These are phyloP conservation scores for Chloebia gouldiae DNA, from an alignment of 2,113 vertebrate genomes.

Conservation along the genomic window DNA sequence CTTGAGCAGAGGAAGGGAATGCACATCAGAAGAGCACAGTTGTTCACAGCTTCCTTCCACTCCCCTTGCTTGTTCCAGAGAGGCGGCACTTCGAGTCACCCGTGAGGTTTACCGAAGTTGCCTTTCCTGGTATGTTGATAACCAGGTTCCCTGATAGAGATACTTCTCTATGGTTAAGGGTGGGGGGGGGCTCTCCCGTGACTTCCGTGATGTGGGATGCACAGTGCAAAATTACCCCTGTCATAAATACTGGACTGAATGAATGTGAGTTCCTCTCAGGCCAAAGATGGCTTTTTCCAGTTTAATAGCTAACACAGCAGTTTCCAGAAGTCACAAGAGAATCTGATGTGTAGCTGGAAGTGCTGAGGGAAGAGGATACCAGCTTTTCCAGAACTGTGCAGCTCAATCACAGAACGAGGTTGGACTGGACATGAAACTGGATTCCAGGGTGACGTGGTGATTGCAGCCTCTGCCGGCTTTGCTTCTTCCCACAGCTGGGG, in stretches of 20 bases:
- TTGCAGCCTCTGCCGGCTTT: constrained; percentile 7
- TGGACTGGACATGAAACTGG: constrained; percentile 53
- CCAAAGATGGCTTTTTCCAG: neutral
- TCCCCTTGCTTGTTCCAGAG: neutral
- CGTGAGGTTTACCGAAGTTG: neutral
- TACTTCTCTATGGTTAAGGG: neutral
- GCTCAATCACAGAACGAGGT: constrained; percentile 33
- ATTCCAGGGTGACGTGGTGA: constrained; percentile 64
- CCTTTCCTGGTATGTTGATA: neutral
- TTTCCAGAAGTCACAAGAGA: neutral
- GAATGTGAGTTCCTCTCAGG: neutral
- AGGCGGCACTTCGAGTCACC: rapidly evolving
- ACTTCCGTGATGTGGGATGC: neutral
- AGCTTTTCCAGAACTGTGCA: constrained; percentile 53
- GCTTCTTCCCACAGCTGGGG: constrained; percentile 51
- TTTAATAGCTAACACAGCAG: neutral
- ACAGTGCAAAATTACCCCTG: neutral
- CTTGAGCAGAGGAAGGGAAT: constrained; percentile 5
- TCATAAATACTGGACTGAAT: neutral
- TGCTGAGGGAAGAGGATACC: constrained; percentile 43
- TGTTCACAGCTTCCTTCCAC: neutral
- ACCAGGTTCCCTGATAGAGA: neutral
- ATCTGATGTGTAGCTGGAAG: neutral
- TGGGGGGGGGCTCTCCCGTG: rapidly evolving
- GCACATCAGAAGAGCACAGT: neutral